Base-by-base conservation (phyloP, 2,888 invertebrate species). In the Tolmerus cingulatus region DNA sequence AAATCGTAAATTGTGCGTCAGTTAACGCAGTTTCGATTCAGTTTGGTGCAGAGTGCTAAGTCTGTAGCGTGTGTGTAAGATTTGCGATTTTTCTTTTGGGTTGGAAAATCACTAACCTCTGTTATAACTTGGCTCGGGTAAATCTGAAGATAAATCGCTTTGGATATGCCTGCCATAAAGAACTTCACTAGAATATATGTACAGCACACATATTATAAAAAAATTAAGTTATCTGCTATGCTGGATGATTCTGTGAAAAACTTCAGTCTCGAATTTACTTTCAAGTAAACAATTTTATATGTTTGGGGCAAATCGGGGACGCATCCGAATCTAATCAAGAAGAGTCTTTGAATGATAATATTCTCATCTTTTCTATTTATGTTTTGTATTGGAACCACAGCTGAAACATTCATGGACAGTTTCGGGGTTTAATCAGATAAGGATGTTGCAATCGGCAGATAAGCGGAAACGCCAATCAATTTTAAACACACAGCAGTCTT, bases 351-450 rank as follows among this genome's bases (percentile, higher is more conserved):
- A 77, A 86, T 77, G 57, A 16, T 34, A 86, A 86, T 78, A 55
- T 43, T 43, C 86, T 76, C 76, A 86, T 78, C 77, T 86, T 86
- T 46, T 23, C 78, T 76, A 86, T 86, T 86, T 86, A 86, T 86
- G 86, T 86, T 86, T 78, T 86, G 46, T 34, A 55, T 86, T 57
- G 82, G 82, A 82, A 40, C 82, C 82, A 37, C 82, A 82, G 66
- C 66, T 57, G 66, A 27, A 66, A 82, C 82, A 82, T 82, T 82
- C 66, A 82, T 82, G 82, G 82, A 19, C 19, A 66, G 82, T 82
- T 66, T 82, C 82, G 37, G 57, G 57, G 82, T 66, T 82, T 66
- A 82, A 82, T 82, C 82, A 66, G 66, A 66, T 19, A 43, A 66
- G 37, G 30, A 55, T 23, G 66, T 66, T 55, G 82, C 37, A 37